phyloP scores from a whole-genome alignment of 2,113 vertebrate genomes.

The Phylloscopus trochilus region DNA sequence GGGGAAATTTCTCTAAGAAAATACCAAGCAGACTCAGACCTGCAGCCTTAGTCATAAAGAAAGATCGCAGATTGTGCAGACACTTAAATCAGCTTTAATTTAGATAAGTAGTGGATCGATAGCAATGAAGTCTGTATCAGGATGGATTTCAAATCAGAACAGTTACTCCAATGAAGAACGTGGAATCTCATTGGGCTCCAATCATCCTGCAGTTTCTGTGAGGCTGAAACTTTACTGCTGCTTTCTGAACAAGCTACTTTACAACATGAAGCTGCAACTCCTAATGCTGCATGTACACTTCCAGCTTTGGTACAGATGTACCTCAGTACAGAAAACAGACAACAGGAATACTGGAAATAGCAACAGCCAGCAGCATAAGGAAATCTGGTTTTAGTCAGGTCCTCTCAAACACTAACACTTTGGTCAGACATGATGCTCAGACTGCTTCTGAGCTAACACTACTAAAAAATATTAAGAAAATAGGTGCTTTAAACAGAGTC shows the following conservation, averaged over 20 bases:
- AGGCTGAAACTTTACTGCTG: neutral
- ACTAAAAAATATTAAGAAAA: neutral
- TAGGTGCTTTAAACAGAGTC: neutral
- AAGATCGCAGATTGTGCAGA: neutral
- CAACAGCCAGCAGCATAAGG: neutral
- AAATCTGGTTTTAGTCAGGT: neutral
- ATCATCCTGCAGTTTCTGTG: neutral
- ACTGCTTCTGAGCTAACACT: neutral
- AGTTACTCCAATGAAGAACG: neutral
- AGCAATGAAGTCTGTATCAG: constrained; percentile 13
- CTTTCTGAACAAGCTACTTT: neutral
- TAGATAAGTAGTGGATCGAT: constrained; percentile 12
- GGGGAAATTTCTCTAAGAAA: constrained; percentile 21
- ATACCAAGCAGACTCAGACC: neutral
- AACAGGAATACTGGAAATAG: neutral
- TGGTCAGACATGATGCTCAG: neutral
- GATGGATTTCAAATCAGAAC: neutral
- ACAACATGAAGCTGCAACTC: neutral
- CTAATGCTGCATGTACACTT: neutral
- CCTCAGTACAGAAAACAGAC: neutral
- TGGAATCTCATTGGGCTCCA: neutral
- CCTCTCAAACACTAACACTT: neutral
- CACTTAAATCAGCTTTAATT: constrained; percentile 40
- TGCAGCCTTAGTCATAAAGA: neutral
- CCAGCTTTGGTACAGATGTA: neutral